Evolutionary conservation across 2,888 invertebrate species (phyloP), one percentile per base, ranked within the genome.

Genomic region (Acronicta psi): DNA sequence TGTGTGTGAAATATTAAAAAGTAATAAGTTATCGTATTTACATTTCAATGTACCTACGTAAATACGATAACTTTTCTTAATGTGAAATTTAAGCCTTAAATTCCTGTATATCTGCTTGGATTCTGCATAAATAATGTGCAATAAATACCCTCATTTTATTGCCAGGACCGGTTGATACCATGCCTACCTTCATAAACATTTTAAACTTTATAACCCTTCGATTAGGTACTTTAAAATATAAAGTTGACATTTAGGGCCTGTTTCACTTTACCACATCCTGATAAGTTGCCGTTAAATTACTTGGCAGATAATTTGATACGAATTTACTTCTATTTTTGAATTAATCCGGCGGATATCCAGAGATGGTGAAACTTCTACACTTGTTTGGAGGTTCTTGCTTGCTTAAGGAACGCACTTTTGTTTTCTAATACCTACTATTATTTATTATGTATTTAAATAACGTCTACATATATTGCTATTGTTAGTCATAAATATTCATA

Each of bases 121-220:
- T 46, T 56, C 6, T 16, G 10, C 23, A 4, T 14, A n/a, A 7
- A 5, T 31, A 3, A 36, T 34, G 37, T 51, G 36, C 29, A 13
- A 38, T 44, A 49, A 49, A 36, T 37, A 18, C 14, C 25, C 11
- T 25, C 23, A 46, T 44, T 53, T 54, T 45, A 56, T 44, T 37
- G 11, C 16, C 7, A 13, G 11, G 18, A 14, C 23, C 29, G 31
- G 38, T 8, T 29, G 11, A 0, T 3, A 29, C 11, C 29, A 29
- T 29, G 11, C 2, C 29, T 58, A 54, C 50, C 56, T 46, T 43
- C 51, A 45, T 70, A 43, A 59, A 11, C 55, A 41, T 18, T 2
- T 49, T 2, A 29, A 40, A 25, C 5, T 11, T 29, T 29, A 29
- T 29, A 10, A 11, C 29, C 29, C 7, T 20, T 5, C 20, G 5